Base-by-base conservation (phyloP, 2,888 invertebrate species). In the Anoncus sp. region DNA sequence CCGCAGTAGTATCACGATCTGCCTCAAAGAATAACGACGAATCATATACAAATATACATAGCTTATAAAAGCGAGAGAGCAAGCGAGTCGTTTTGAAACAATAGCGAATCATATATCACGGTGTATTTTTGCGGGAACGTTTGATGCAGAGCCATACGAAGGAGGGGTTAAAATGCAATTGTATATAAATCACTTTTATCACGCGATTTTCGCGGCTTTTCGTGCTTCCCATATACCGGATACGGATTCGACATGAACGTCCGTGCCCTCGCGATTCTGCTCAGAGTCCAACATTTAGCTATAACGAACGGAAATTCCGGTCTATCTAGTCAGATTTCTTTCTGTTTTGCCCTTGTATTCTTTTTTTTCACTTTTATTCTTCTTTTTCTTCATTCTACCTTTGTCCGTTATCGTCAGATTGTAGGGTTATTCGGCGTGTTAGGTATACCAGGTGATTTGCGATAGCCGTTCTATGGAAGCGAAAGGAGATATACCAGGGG, bases 171-270 rank as follows among this genome's bases (percentile, higher is more conserved):
- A 55, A 43, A 27, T 38, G 72, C 38, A 31, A 12, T 31, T 27
- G 49, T 35, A 47, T 51, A 77, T 78, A 78, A 82, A 82, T 82
- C 77, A 82, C 75, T 82, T 80, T 79, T 78, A 81, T 82, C 82
- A 82, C 82, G 82, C 82, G 78, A 82, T 81, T 81, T 77, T 69
- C 70, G 59, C 60, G 55, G 63, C n/a, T 79, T 79, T 63, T 65
- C 81, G 75, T 79, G 79, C 59, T 76, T 73, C 69, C 57, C 69
- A 43, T 16, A 47, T 51, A 40, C 67, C 63, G 77, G 73, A 74
- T 75, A 78, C 66, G 62, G 40, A 75, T 77, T 77, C 72, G 63
- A 74, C 81, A 74, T 76, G 81, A 81, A 82, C 66, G 71, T 82
- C 81, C 82, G 81, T 82, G 82, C 66, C 65, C n/a, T n/a, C n/a